Base-by-base conservation (phyloP, 2,888 invertebrate genomes). In the Tetranychus truncatus region DNA sequence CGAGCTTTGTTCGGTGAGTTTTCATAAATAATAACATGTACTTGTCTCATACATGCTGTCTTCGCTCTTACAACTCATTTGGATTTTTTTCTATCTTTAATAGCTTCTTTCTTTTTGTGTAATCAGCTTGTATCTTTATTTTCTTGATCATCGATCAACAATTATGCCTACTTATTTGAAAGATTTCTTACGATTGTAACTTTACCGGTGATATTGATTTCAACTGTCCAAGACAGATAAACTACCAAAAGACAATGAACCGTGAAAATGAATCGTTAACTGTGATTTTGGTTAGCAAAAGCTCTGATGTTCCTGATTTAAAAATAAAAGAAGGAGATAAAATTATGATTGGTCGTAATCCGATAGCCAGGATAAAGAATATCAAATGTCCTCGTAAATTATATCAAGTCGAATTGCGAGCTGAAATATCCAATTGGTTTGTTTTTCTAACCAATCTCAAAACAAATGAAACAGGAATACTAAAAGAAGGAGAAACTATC, bases 401-500 rank as follows among this genome's bases (percentile, higher is more conserved):
- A n/a, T 69, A 21, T 24, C 21, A 69, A 20, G n/a, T 69, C 15
- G 20, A 69, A 11, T 15, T 55, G 15, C 55, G 55, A 55, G 55
- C 55, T 55, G 55, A 55, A 55, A 34, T 69, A 9, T 21, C 69
- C 69, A n/a, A 69, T 21, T 20, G 24, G 21, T 69, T 21, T 24
- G 69, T 69, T 20, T 18, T 18, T 18, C 21, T 69, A 9, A 69
- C 69, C 69, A 34, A 69, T 69, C 24, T 69, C 9, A 20, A 34
- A 69, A 69, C 69, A 20, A 69, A 69, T 18, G 21, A 34, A 69
- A 69, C 69, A 1, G 9, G 69, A 18, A 20, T 69, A 11, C 15
- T 69, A n/a, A 20, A 69, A 69, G 69, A 69, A 69, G 69, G 69
- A 9, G 69, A 69, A 21, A 69, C 21, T 24, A 21, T 69, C 8